Conservation (phyloP, 1,140 invertebrate species). For the Bombus superbus region DNA sequence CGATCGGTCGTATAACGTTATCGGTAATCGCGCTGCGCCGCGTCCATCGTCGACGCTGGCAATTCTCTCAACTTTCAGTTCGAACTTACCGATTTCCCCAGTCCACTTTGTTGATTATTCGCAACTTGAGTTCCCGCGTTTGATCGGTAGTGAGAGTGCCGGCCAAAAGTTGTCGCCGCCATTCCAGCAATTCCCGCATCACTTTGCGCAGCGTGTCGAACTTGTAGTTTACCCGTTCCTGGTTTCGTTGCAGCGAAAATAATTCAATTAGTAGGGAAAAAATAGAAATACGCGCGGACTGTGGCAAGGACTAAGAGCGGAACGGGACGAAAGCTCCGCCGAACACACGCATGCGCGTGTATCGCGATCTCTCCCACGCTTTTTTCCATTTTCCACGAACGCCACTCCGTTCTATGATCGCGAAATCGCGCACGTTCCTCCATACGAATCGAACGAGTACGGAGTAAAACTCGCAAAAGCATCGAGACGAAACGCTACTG, state of each 20-base stretch:
- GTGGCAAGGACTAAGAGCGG: too few relatives aligned
- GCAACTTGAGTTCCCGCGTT: conserved; percentile 91
- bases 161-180: conserved; percentile 91
- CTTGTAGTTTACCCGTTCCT: conserved; percentile 92
- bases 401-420: too few relatives aligned
- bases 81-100: conserved; percentile 96
- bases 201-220: conserved; percentile 92
- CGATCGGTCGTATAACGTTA: background rate
- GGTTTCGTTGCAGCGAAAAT: conserved; percentile 35
- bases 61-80: background rate
- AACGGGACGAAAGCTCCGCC: background rate
- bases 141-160: conserved; percentile 95
- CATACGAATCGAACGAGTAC: too few relatives aligned
- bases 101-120: conserved; percentile 95
- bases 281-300: background rate
- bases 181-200: conserved; percentile 94
- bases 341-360: too few relatives aligned
- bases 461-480: too few relatives aligned
- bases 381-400: too few relatives aligned
- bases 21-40: too few relatives aligned
- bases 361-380: too few relatives aligned
- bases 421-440: too few relatives aligned
- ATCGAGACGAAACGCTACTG: too few relatives aligned
- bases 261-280: background rate
- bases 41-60: background rate